A percentile compares a stretch with the other conserved stretches of the same genome.
Conservation (phyloP, 2,797 vertebrate genomes). For the Myotis planiceps region DNA sequence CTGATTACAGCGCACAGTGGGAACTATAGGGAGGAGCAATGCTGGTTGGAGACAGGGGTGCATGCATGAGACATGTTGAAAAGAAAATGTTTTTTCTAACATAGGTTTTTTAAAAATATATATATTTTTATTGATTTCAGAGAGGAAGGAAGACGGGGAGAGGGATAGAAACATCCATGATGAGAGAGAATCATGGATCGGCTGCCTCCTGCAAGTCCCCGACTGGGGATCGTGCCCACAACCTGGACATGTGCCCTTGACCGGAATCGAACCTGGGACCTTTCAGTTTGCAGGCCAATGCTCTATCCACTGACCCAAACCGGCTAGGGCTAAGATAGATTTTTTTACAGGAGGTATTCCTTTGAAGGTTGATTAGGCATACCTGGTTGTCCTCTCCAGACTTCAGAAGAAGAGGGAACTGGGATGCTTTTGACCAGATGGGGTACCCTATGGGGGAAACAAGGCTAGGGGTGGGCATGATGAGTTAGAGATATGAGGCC, state of each 20-base stretch:
- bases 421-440: neutral
- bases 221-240: too few relatives aligned
- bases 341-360: neutral
- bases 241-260: too few relatives aligned
- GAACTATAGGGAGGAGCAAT: neutral
- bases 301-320: too few relatives aligned
- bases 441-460: neutral
- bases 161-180: too few relatives aligned
- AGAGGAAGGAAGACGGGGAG: too few relatives aligned
- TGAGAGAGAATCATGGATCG: too few relatives aligned
- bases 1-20: neutral
- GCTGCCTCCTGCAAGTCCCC: too few relatives aligned
- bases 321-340: neutral
- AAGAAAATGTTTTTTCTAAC: conserved; percentile 11
- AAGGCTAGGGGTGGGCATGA: neutral
- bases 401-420: neutral
- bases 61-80: neutral
- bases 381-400: neutral
- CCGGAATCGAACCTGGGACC: too few relatives aligned
- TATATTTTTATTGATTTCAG: too few relatives aligned
- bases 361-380: neutral
- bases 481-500: neutral
- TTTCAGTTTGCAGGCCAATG: too few relatives aligned
- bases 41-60: neutral
- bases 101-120: neutral